Evolutionary conservation across 2,797 vertebrate genomes (phyloP).

Genomic region (Arrhamphus sclerolepis): DNA sequence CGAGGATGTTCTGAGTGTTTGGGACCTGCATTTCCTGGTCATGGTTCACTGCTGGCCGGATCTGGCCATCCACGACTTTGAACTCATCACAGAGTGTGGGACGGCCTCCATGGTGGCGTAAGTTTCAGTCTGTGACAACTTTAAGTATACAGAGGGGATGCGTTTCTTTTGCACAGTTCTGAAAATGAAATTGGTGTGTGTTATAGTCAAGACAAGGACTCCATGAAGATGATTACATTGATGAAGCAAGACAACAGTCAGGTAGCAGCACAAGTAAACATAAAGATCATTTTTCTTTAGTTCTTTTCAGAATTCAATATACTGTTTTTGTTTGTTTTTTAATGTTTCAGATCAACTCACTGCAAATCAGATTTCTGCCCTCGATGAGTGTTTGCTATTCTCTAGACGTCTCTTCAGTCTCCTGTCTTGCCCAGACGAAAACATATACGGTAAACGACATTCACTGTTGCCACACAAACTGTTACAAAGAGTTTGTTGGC

Average conservation of each 20-base stretch:
- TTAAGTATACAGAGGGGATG: neutral
- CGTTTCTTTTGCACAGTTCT: neutral
- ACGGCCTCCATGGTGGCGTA: conserved; percentile 81
- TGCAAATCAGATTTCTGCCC: conserved; percentile 88
- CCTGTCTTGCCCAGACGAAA: conserved; percentile 87
- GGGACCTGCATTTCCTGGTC: conserved; percentile 87
- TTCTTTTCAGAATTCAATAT: neutral
- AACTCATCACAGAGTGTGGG: conserved; percentile 88
- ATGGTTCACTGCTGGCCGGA: conserved; percentile 88
- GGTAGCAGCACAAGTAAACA: conserved; percentile 65
- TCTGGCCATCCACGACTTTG: conserved; percentile 86
- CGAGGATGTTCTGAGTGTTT: conserved; percentile 88
- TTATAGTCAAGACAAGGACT: conserved; percentile 85
- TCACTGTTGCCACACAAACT: neutral
- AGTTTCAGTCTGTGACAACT: conserved; percentile 33
- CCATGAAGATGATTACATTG: conserved; percentile 88
- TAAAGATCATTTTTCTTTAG: neutral
- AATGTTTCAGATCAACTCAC: conserved; percentile 81
- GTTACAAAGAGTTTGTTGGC: neutral
- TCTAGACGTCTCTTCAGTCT: conserved; percentile 86
- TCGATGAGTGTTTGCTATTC: conserved; percentile 89
- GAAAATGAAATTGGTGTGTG: conserved; percentile 27
- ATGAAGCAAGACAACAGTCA: conserved; percentile 77
- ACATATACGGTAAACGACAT: conserved; percentile 78
- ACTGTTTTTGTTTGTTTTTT: neutral